A percentile compares a stretch with the other conserved stretches of the same genome.
phyloP scores from a whole-genome alignment of 2,113 vertebrate species.

The Bettongia penicillata region DNA sequence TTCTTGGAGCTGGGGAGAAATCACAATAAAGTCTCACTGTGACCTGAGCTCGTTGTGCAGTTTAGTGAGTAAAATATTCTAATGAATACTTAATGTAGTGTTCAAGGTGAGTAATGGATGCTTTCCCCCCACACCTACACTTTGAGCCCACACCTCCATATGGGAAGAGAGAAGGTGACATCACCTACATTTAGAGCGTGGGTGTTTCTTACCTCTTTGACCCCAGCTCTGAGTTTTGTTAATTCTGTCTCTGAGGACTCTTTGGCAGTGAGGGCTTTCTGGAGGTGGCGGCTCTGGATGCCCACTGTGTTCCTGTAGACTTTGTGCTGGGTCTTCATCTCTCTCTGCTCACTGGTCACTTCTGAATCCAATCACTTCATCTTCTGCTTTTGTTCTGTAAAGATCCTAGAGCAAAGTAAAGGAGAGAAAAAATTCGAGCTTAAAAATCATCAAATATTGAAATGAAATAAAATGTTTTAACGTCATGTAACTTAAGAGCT shows the following conservation, averaged over 20 bases:
- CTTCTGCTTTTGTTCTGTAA: constrained; percentile 96
- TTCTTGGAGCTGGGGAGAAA: constrained; percentile 92
- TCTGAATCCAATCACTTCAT: constrained; percentile 95
- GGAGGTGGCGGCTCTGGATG: constrained; percentile 94
- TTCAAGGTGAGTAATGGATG: neutral
- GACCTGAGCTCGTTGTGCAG: neutral
- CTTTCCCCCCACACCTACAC: neutral
- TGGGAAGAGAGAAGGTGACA: neutral
- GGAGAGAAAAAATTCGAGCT: neutral
- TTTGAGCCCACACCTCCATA: neutral
- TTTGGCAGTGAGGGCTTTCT: constrained; percentile 92
- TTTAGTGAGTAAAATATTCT: neutral
- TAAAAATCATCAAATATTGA: neutral
- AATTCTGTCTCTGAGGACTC: constrained; percentile 92
- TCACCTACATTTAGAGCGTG: constrained; percentile 88
- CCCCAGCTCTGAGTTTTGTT: constrained; percentile 90
- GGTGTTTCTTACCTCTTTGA: constrained; percentile 83
- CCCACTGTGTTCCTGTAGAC: constrained; percentile 96
- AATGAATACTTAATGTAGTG: neutral
- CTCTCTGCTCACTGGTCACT: constrained; percentile 94
- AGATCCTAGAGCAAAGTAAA: constrained; percentile 84
- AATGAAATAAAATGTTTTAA: neutral
- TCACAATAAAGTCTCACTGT: neutral
- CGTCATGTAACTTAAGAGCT: neutral
- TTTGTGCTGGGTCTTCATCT: constrained; percentile 97